Percentiles rank a stretch among this genome's conserved stretches.
Conservation (phyloP, 2,797 vertebrate species). For the Alectoris magna region DNA sequence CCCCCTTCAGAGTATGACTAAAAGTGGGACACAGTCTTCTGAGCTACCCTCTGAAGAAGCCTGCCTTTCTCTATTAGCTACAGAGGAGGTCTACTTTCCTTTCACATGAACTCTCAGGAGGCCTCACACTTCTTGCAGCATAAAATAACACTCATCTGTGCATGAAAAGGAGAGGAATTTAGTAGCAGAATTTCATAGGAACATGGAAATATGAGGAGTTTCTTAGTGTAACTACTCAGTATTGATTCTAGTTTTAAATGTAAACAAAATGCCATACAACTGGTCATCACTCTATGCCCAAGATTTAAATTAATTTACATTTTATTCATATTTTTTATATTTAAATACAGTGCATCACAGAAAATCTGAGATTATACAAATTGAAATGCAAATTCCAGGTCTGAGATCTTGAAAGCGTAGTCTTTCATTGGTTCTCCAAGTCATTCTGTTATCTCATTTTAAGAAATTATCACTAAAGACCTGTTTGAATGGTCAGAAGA, state of each 20-base stretch:
- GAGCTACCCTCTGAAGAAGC: background rate
- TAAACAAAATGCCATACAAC: background rate
- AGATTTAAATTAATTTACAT: background rate
- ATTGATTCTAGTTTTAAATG: background rate
- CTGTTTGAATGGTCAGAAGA: background rate
- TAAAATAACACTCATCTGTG: background rate
- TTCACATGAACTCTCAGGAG: background rate
- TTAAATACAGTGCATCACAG: background rate
- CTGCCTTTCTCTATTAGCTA: background rate
- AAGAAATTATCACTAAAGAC: background rate
- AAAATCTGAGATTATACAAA: background rate
- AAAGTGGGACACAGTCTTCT: background rate
- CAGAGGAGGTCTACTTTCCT: background rate
- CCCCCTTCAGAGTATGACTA: background rate
- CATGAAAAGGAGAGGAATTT: background rate
- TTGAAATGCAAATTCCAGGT: background rate
- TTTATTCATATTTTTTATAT: background rate
- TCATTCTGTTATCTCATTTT: background rate
- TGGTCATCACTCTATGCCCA: background rate
- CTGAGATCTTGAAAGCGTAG: background rate
- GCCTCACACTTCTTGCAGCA: background rate
- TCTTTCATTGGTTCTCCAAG: background rate
- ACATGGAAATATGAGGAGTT: background rate
- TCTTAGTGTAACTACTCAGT: background rate
- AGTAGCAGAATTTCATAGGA: background rate